Conservation (phyloP, 64 coral and sea anemone genomes). For the Stichodactyla mertensii region DNA sequence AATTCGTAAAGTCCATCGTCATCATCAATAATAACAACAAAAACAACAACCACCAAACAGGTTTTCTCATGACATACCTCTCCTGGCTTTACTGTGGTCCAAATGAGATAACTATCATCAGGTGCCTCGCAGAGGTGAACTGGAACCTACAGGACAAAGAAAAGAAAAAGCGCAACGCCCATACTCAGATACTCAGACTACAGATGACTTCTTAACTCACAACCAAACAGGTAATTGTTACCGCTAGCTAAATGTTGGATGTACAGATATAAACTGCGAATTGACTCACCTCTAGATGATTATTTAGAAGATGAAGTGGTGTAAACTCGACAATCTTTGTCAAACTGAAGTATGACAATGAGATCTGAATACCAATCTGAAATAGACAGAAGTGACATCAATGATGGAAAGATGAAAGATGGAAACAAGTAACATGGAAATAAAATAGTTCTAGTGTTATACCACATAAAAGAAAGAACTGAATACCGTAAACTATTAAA, state of each 20-base stretch:
- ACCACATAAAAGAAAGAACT: no score
- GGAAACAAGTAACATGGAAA: not conserved
- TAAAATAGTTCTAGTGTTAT: no score
- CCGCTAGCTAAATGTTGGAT: no score
- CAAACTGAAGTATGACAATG: conserved; percentile 93
- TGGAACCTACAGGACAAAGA: conserved; percentile 47
- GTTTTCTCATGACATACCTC: conserved; percentile 15
- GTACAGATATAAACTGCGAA: not conserved
- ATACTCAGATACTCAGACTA: not conserved
- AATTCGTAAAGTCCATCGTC: no score
- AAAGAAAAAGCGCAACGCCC: not conserved
- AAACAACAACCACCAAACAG: not conserved
- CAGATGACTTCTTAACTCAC: not conserved
- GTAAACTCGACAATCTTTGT: conserved; percentile 96
- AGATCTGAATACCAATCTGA: conserved; percentile 89
- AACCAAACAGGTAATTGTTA: not conserved
- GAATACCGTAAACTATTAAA: no score
- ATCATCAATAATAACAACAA: not conserved
- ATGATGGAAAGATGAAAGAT: not conserved
- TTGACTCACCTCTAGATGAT: conserved; percentile 67
- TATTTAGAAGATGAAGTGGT: conserved; percentile 80
- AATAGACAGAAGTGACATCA: not conserved
- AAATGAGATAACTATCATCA: conserved; percentile 30
- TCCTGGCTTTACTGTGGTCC: conserved; percentile 69
- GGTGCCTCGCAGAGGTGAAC: conserved; percentile 50